Evolutionary conservation across 30 jellyfish, hydroid and myxozoan species (phyloP), one percentile per base, ranked within the genome.

Genomic region (Hydra vulgaris): DNA sequence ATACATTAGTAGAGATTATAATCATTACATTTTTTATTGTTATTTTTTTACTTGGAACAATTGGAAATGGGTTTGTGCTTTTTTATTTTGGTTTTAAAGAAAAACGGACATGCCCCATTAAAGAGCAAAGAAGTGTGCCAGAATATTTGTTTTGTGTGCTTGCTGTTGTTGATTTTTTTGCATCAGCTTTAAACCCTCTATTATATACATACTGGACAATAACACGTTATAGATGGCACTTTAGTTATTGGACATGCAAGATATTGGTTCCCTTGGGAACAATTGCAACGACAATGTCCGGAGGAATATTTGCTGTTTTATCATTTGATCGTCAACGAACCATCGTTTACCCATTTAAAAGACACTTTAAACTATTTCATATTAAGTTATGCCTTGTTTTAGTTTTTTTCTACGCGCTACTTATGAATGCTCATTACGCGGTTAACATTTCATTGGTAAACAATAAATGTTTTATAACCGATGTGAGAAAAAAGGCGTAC

Each of bases 201-300:
- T 67, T 92, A 21, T 92, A 71, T 53, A 69, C 85, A 0, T 87
- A 92, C 80, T 84, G 95, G 96, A 84, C 93, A 12, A 66, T 87
- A 23, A 92, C 96, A 0, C 74, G 70, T 19, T 83, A 79, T 52
- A 72, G 81, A 40, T 92, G 98, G 98, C 93, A 87, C 79, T 87
- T 87, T 68, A 96, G 98, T 54, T 83, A 78, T 56, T 74, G 92
- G 21, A 95, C 94, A 7, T 92, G 98, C 86, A 92, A 87, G 88
- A 21, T 83, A 53, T 84, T 87, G 17, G 86, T 85, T 21, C 86
- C 94, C 15, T 53, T 92, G 61, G 95, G 94, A 21, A 88, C 95
- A 25, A 79, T 82, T 19, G 96, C 94, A 15, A 88, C 93, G 21
- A 92, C 94, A n/a, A 73, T 87, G 8, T 92, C 98, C 16, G 96